Percentiles rank a stretch among this genome's conserved stretches.
Conservation (phyloP, 2,888 invertebrate genomes). For the Amaurobius ferox region DNA sequence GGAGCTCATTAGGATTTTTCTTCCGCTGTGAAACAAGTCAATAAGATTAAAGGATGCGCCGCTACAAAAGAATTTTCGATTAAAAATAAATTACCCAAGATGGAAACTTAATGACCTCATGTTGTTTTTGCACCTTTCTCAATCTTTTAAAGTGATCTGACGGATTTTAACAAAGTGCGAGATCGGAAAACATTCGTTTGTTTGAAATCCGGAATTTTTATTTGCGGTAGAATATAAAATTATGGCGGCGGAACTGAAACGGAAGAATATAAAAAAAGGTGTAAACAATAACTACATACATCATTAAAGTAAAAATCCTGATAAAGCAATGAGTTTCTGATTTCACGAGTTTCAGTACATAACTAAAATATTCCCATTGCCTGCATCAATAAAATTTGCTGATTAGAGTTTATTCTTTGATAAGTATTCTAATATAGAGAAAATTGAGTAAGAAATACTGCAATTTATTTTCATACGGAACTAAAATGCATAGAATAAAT, state of each 20-base stretch:
- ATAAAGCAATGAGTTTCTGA: too few species aligned
- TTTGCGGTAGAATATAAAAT: background rate
- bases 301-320: too few species aligned
- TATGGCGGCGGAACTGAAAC: background rate
- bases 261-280: too few species aligned
- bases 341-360: too few species aligned
- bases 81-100: conserved; percentile 71
- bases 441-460: too few species aligned
- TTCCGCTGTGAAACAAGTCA: conserved; percentile 69
- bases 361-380: too few species aligned
- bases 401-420: too few species aligned
- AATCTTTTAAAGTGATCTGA: conserved; percentile 61
- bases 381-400: too few species aligned
- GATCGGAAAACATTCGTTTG: conserved; percentile 56
- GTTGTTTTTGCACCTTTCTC: conserved; percentile 67
- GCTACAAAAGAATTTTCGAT: conserved; percentile 69
- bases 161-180: conserved; percentile 62
- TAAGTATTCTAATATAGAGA: too few species aligned
- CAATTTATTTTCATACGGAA: too few species aligned
- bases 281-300: too few species aligned
- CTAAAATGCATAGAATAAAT: too few species aligned
- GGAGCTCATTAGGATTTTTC: conserved; percentile 70
- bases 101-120: conserved; percentile 68
- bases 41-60: conserved; percentile 69
- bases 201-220: conserved; percentile 12